Conservation (phyloP, 2,113 vertebrate species). For the Piprites chloris region DNA sequence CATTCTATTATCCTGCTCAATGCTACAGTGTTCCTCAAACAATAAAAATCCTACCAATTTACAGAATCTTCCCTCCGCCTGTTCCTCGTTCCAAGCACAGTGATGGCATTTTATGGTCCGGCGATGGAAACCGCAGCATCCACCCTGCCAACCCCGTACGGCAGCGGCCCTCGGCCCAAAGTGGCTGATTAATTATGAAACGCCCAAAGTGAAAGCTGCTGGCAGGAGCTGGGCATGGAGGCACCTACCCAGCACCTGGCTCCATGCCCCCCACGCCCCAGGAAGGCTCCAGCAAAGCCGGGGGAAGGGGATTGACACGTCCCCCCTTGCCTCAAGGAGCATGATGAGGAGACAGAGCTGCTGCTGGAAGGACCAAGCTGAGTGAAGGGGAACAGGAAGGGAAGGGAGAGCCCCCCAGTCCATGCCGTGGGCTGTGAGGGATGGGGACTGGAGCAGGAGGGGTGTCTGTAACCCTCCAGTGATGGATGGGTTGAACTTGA, state of each 20-base stretch:
- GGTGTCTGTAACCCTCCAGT: not conserved
- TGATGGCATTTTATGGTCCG: rapidly evolving
- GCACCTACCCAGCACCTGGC: not conserved
- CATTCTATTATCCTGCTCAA: not conserved
- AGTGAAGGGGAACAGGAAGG: rapidly evolving
- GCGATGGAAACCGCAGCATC: not conserved
- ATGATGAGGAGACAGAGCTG: not conserved
- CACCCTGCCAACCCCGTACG: not conserved
- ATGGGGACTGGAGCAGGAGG: not conserved
- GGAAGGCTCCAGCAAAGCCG: not conserved
- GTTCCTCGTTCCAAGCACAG: not conserved
- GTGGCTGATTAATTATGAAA: not conserved
- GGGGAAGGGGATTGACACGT: rapidly evolving
- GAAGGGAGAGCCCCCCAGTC: not conserved
- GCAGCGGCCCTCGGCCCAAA: not conserved
- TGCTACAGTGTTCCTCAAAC: not conserved
- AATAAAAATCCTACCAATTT: not conserved
- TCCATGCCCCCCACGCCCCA: rapidly evolving
- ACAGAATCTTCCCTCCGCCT: rapidly evolving
- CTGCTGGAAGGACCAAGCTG: not conserved
- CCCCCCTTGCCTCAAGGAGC: not conserved
- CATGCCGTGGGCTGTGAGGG: not conserved
- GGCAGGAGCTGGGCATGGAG: not conserved
- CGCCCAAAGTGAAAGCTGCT: not conserved
- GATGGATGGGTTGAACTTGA: no score